A percentile compares a stretch with the other conserved stretches of the same genome.
phyloP scores from a whole-genome alignment of 2,797 vertebrate species.

The Phataginus tetradactyla region DNA sequence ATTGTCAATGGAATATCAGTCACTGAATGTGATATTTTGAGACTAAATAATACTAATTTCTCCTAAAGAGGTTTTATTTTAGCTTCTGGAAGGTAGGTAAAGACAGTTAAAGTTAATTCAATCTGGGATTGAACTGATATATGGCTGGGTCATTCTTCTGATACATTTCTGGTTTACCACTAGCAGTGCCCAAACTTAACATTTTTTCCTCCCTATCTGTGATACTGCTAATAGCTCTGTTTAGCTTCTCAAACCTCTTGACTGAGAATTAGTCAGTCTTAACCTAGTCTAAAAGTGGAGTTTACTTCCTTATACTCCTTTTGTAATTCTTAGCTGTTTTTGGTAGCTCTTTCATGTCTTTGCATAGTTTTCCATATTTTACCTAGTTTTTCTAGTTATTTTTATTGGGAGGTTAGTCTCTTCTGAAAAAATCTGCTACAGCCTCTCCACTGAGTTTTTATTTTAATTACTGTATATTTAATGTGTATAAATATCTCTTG shows the following conservation, averaged over 20 bases:
- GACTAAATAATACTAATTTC: not conserved
- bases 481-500: not conserved
- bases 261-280: not conserved
- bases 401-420: not conserved
- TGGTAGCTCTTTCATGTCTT: not conserved
- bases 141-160: not conserved
- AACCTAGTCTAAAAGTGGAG: not conserved
- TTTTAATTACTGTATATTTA: conserved; percentile 11
- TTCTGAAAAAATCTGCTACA: not conserved
- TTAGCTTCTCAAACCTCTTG: not conserved
- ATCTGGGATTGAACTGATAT: not conserved
- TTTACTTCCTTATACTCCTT: not conserved
- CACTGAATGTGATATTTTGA: conserved; percentile 3
- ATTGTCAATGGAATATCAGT: not conserved
- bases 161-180: not conserved
- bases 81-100: not conserved
- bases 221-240: not conserved
- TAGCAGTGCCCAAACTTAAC: not conserved
- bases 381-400: not conserved
- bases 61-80: conserved; percentile 1
- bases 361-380: not conserved
- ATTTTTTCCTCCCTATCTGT: not conserved
- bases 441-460: not conserved
- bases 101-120: not conserved
- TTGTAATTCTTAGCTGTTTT: not conserved